phyloP scores from a whole-genome alignment of 2,888 invertebrate genomes.

The Archips xylosteana region DNA sequence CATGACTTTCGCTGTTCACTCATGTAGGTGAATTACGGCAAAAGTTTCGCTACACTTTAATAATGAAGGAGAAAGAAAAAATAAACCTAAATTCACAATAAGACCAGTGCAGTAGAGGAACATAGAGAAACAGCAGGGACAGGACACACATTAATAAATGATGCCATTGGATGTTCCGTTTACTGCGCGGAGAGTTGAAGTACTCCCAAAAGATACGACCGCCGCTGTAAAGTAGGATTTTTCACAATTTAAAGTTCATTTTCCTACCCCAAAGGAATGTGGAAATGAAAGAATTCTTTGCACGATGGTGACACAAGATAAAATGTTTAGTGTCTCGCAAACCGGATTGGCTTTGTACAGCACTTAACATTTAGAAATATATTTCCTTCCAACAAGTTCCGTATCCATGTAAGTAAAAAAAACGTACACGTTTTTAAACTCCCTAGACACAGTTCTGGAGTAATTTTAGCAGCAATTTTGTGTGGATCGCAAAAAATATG shows the following conservation, averaged over 20 bases:
- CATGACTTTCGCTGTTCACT: background rate
- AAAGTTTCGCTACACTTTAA: conserved; percentile 11
- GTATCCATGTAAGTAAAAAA: background rate
- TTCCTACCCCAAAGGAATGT: conserved; percentile 10
- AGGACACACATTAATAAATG: conserved; percentile 36
- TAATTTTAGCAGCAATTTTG: conserved; percentile 9
- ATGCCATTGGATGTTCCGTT: conserved; percentile 28
- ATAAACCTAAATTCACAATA: conserved; percentile 21
- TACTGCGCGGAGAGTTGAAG: conserved; percentile 27
- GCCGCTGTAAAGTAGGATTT: conserved; percentile 26
- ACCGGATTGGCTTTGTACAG: background rate
- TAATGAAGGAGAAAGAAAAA: conserved; percentile 10
- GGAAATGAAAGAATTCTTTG: background rate
- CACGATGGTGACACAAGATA: background rate
- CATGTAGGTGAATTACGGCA: background rate
- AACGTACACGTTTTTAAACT: background rate
- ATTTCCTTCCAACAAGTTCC: background rate
- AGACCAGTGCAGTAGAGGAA: conserved; percentile 17
- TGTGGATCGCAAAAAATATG: conserved; percentile 17
- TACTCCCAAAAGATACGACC: conserved; percentile 19
- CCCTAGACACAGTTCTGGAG: background rate
- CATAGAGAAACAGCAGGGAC: conserved; percentile 12
- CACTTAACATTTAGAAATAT: conserved; percentile 1
- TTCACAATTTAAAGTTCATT: conserved; percentile 27
- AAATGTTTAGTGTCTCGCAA: conserved; percentile 4